These are phyloP conservation scores for Physeter macrocephalus DNA, from an alignment of 2,113 vertebrate genomes.

Conservation along the genomic window DNA sequence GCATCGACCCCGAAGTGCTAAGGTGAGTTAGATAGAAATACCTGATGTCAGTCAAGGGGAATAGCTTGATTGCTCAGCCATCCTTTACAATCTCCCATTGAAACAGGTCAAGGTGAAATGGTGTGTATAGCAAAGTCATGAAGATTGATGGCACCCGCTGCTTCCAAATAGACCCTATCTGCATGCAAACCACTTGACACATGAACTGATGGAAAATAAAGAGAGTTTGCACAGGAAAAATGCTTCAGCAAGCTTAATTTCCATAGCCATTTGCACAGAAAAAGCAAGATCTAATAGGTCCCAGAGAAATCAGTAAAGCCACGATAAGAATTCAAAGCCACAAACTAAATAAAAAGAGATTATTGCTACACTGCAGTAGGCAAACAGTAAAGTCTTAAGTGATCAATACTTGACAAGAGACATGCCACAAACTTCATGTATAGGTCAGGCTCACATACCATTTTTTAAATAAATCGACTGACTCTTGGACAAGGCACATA, in stretches of 20 bases:
- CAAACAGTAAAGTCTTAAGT: slow-evolving; percentile 81
- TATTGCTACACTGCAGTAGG: slow-evolving; percentile 78
- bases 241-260: slow-evolving; percentile 79
- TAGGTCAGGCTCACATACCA: slow-evolving; percentile 75
- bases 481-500: slow-evolving; percentile 77
- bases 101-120: slow-evolving; percentile 88
- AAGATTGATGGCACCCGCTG: slow-evolving; percentile 82
- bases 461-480: slow-evolving; percentile 80
- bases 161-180: slow-evolving; percentile 74
- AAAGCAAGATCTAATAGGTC: slow-evolving; percentile 82
- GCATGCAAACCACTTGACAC: slow-evolving; percentile 82
- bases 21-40: slow-evolving; percentile 72
- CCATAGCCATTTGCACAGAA: slow-evolving; percentile 78
- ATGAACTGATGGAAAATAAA: slow-evolving; percentile 80
- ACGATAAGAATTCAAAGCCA: slow-evolving; percentile 83
- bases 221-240: slow-evolving; percentile 73
- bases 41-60: slow-evolving; percentile 79
- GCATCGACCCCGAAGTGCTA: slow-evolving; percentile 48
- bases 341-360: slow-evolving; percentile 83
- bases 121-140: slow-evolving; percentile 87
- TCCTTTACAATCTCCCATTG: slow-evolving; percentile 81
- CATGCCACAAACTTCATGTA: slow-evolving; percentile 78
- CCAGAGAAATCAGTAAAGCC: slow-evolving; percentile 83
- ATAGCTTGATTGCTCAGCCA: slow-evolving; percentile 85
- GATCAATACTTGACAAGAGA: slow-evolving; percentile 83